A percentile compares a stretch with the other conserved stretches of the same genome.
phyloP scores from a whole-genome alignment of 1,140 invertebrate genomes.

The Vanessa atalanta region DNA sequence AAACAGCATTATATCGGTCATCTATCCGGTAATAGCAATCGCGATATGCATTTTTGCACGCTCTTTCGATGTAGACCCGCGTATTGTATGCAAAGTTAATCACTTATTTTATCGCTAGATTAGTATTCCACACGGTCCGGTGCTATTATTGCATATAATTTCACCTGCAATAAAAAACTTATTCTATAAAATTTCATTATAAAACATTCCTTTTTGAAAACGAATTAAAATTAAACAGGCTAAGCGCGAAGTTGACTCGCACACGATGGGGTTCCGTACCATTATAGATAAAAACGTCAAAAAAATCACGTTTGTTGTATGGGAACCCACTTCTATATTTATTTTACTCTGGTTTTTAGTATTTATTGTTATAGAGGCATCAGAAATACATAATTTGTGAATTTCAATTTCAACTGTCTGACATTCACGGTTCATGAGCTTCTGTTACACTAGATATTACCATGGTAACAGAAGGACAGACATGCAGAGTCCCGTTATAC shows the following conservation, averaged over 20 bases:
- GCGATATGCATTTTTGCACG: slow-evolving; percentile 63
- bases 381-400: neutral
- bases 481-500: too few species aligned
- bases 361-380: neutral
- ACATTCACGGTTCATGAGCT: neutral
- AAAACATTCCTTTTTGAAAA: neutral
- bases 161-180: too few species aligned
- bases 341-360: too few species aligned
- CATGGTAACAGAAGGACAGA: too few species aligned
- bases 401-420: too few species aligned
- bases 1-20: slow-evolving; percentile 39
- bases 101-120: slow-evolving; percentile 19
- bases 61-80: slow-evolving; percentile 37
- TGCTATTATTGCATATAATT: neutral
- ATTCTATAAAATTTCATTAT: neutral
- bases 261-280: too few species aligned
- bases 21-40: slow-evolving; percentile 23
- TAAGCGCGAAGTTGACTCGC: too few species aligned
- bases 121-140: slow-evolving; percentile 14
- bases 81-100: slow-evolving; percentile 63
- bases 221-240: too few species aligned
- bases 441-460: too few species aligned
- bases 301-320: too few species aligned
- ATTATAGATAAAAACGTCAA: too few species aligned
- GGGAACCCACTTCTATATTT: neutral